Evolutionary conservation across 2,888 invertebrate genomes (phyloP), one percentile per base, ranked within the genome.

Genomic region (Drosophila paramelanica): DNA sequence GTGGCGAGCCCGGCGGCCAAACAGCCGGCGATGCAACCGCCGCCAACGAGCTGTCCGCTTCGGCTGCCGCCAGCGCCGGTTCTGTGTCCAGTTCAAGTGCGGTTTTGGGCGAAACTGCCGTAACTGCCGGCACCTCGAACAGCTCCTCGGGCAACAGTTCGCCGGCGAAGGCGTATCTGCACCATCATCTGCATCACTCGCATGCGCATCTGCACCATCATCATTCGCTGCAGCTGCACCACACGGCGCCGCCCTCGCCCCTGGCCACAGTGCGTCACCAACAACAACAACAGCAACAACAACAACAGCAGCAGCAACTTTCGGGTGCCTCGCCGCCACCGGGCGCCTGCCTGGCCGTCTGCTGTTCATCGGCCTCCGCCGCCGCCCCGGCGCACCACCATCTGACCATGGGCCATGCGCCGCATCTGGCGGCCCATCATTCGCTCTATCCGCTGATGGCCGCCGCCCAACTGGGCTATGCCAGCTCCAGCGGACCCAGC

Each of bases 401-500:
- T 60, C 17, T 78, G 55, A 41, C 77, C 60, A 57, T 77, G 57
- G 60, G 73, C 14, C 79, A 78, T 62, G 50, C 73, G 56, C 61
- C 72, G 23, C 77, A 79, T 49, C 72, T 83, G 55, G 43, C 81
- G 25, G 78, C 81, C 33, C 90, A 90, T 67, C 81, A 90, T 20
- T 77, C 89, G 38, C 81, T 91, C 13, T 91, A 90, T 67, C 91
- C 90, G 4, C 55, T 90, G n/a, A 78, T 90, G 79, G 88, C 84
- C 2, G 85, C 85, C 50, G 80, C 85, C 55, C 79, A 82, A 43
- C 51, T 85, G 50, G 79, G 88, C 56, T 88, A 83, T 23, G 82
- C 69, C 13, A 66, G 90, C 42, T 85, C 90, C 58, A 91, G 91
- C 66, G 90, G 91, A 10, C 90, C 91, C 65, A 91, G 91, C 53